phyloP scores from a whole-genome alignment of 2,888 invertebrate genomes.

The Pyrrhia umbra region DNA sequence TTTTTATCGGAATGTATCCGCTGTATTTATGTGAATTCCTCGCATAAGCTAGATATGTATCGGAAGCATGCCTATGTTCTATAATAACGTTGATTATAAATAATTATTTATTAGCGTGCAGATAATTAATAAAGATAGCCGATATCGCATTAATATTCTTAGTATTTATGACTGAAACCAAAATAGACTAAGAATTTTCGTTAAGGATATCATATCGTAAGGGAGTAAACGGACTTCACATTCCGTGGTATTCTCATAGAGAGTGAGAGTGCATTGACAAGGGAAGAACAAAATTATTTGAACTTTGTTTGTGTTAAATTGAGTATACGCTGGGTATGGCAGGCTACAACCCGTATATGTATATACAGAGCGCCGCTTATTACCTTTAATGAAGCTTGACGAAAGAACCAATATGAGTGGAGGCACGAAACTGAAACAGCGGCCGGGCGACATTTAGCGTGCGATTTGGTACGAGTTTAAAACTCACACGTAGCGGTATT shows the following conservation, averaged over 20 bases:
- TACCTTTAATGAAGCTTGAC: conserved; percentile 76
- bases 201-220: not conserved
- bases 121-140: conserved; percentile 37
- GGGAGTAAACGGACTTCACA: not conserved
- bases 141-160: conserved; percentile 28
- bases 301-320: conserved; percentile 11
- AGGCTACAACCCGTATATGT: conserved; percentile 33
- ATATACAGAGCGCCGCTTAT: conserved; percentile 57
- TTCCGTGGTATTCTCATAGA: conserved; percentile 3
- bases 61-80: conserved; percentile 26
- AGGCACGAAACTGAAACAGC: conserved; percentile 74
- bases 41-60: conserved; percentile 56
- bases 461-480: conserved; percentile 65
- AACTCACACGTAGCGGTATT: conserved; percentile 69
- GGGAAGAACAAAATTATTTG: conserved; percentile 1
- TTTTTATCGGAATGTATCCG: conserved; percentile 45
- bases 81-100: conserved; percentile 43
- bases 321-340: not conserved
- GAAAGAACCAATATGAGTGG: conserved; percentile 74
- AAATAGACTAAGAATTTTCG: conserved; percentile 18
- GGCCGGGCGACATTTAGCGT: conserved; percentile 54
- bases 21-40: conserved; percentile 40
- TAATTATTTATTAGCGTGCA: conserved; percentile 48
- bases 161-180: conserved; percentile 35
- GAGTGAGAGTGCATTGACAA: conserved; percentile 30